phyloP scores from a whole-genome alignment of 2,888 invertebrate genomes.

The Colletes collaris region DNA sequence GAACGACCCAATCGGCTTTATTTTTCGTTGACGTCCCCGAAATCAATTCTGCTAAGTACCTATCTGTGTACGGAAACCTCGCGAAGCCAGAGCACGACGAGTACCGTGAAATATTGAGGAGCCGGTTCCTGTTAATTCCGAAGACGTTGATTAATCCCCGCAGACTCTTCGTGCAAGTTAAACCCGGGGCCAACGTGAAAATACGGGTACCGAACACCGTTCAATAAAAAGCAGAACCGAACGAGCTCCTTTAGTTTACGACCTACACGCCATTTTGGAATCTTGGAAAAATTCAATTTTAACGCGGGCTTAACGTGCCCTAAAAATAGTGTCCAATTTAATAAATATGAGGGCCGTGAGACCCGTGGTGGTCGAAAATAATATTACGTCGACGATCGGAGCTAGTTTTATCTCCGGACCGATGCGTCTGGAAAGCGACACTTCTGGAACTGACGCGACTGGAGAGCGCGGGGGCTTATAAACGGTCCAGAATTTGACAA shows the following conservation, averaged over 20 bases:
- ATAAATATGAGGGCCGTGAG: too few species aligned
- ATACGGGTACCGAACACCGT: not conserved
- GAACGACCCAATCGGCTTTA: conserved; percentile 10
- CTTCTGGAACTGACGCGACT: too few species aligned
- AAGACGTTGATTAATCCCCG: conserved; percentile 55
- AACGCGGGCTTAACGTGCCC: too few species aligned
- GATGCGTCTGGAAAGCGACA: too few species aligned
- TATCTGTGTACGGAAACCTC: conserved; percentile 23
- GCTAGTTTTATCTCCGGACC: too few species aligned
- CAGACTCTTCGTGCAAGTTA: conserved; percentile 29
- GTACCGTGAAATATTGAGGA: conserved; percentile 44
- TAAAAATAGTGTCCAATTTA: too few species aligned
- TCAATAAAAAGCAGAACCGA: conserved; percentile 8
- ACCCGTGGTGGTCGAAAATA: too few species aligned
- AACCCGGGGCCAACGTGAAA: conserved; percentile 3
- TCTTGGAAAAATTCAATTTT: too few species aligned
- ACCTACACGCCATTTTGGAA: too few species aligned
- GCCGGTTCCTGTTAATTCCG: conserved; percentile 43
- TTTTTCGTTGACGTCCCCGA: conserved; percentile 18
- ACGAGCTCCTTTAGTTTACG: not conserved
- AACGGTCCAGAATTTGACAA: too few species aligned
- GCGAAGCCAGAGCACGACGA: not conserved
- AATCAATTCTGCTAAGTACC: conserved; percentile 32
- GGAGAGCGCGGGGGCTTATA: too few species aligned
- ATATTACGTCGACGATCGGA: too few species aligned